Base-by-base conservation (phyloP, 2,888 invertebrate genomes). In the Sarcophaga carnaria region DNA sequence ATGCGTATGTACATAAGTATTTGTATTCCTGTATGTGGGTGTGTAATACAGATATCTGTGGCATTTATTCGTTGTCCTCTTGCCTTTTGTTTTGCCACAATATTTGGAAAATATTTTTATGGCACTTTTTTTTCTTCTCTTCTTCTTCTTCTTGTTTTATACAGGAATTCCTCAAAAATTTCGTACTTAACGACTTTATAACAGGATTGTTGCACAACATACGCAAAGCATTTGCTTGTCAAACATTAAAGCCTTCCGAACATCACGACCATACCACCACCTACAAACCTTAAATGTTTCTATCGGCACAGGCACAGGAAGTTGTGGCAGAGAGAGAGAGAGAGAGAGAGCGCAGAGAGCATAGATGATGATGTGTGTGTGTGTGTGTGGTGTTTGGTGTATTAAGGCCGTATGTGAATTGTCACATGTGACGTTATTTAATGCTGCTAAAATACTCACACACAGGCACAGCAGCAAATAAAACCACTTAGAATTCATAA, bases 231-330 rank as follows among this genome's bases (percentile, higher is more conserved):
- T 75, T 76, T 84, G 60, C 70, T 80, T 80, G 84, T 84, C 75
- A 84, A 84, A 80, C 71, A 25, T 47, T 63, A 80, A 80, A 85
- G 60, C 75, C 84, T 80, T 80, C 17, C n/a, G 72, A 84, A 76
- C 64, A 75, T 22, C 78, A 37, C 6, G 37, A 6, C 1, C 37
- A 37, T 37, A 37, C 37, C 6, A 37, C 37, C 37, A 1, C 2
- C 37, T 6, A 1, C 37, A 37, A 37, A 37, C 37, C 37, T 6
- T 5, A 1, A 37, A 6, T 37, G 6, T 37, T 37, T 37, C 37
- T 37, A 37, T 6, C 37, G 6, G 37, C 37, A 37, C 37, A 37
- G 37, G 37, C 37, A 37, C 37, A 37, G 37, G 37, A 37, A 37
- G 6, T 6, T 37, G 37, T 37, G 6, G 1, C 22, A 22, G 22